A percentile compares a stretch with the other conserved stretches of the same genome.
phyloP scores from a whole-genome alignment of 2,113 vertebrate species.

The Aldabrachelys gigantea region DNA sequence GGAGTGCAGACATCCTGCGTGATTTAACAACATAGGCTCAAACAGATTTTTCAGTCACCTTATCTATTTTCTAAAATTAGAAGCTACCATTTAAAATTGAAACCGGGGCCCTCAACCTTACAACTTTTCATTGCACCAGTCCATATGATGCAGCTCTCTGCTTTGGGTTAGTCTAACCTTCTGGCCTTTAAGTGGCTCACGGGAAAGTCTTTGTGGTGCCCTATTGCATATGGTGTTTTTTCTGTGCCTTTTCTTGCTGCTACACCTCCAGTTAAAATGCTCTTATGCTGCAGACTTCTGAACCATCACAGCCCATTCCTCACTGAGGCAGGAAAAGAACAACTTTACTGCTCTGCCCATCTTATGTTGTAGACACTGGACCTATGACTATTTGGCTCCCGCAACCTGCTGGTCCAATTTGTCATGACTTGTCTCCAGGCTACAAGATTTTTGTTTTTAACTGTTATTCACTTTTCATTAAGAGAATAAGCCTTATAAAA shows the following conservation, averaged over 20 bases:
- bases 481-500: constrained; percentile 20
- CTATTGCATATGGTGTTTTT: not conserved
- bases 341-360: not conserved
- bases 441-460: not conserved
- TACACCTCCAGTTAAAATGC: not conserved
- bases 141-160: not conserved
- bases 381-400: not conserved
- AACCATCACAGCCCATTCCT: not conserved
- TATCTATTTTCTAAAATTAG: not conserved
- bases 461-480: constrained; percentile 19
- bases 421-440: constrained; percentile 31
- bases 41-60: not conserved
- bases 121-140: not conserved
- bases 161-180: not conserved
- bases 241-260: not conserved
- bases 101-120: not conserved
- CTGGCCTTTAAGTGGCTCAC: not conserved
- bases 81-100: not conserved
- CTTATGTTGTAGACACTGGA: not conserved
- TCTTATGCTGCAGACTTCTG: not conserved
- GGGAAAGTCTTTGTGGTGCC: not conserved
- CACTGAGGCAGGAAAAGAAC: not conserved
- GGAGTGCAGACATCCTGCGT: not conserved
- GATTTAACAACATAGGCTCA: not conserved
- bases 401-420: not conserved